Evolutionary conservation across 2,888 invertebrate species (phyloP), one percentile per base, ranked within the genome.

Genomic region (Beris chalybata): DNA sequence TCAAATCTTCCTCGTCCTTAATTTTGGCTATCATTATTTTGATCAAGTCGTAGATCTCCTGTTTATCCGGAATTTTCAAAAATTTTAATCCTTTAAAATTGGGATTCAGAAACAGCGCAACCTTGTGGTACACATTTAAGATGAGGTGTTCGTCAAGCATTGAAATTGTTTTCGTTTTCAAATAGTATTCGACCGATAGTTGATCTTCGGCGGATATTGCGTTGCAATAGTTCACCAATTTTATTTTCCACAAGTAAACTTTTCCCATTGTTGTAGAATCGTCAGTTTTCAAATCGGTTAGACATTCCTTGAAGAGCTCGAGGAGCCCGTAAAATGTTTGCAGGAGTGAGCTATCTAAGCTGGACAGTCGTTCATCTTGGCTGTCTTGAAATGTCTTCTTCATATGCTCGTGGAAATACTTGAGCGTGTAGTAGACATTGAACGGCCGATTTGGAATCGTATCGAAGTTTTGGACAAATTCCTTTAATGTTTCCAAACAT

Each of bases 1-100:
- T 61, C 12, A 61, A 43, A 15, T 61, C 52, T 50, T 61, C 61
- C 4, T 61, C 50, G 12, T 61, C 61, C 15, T 61, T 61, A 11
- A 61, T 52, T 61, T 61, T 61, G 11, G 50, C 13, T 4, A 50
- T 52, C 61, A 61, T 61, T 4, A 52, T 38, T 52, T 61, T 61
- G 15, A 61, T 61, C 2, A 61, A 29, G 15, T 61, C 61, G 43
- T 61, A 61, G 30, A 61, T 61, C 38, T 61, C 61, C 12, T 61
- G 61, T 52, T 61, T 61, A 52, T 70, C 70, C 9, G 38, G 29
- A 30, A 61, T 53, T 22, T 57, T 63, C 31, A 70, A 58, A 54
- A 70, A 70, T 65, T 70, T 70, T 12, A 70, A 15, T 38, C 64
- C 68, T 61, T 70, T 70, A 43, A 70, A 70, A 54, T 70, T 70